Evolutionary conservation across 35 echinoderm and acorn worm genomes (phyloP), one percentile per base, ranked within the genome.

Genomic region (Apostichopus californicus): DNA sequence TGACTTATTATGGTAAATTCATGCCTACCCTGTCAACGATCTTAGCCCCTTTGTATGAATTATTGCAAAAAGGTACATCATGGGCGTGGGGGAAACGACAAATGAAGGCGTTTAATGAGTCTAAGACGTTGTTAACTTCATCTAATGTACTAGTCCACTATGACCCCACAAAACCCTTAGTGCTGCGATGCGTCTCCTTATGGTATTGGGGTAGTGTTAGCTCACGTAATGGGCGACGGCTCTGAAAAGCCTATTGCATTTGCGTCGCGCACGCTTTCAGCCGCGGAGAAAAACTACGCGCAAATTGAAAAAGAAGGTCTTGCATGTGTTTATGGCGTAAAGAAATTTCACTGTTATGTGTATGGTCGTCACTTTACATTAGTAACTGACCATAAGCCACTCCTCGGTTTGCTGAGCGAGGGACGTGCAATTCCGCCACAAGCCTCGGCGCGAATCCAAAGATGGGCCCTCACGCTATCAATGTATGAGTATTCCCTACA

Each of bases 221-320:
- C 90, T 14, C 94, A 95, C 15, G 77, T 85, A 57, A 61, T 90
- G 77, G 79, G 57, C 28, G 83, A 92, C 79, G 90, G 90, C 28
- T 21, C 61, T 6, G 91, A 93, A 84, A 93, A 80, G 60, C 86
- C 91, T 1, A 57, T 92, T 8, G 94, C 81, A n/a, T 95, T 87
- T 87, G 94, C 94, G 5, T 95, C 94, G n/a, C n/a, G n/a, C n/a
- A n/a, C n/a, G n/a, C n/a, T n/a, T n/a, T n/a, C n/a, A n/a, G n/a
- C n/a, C n/a, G 11, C 90, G 94, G 11, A 94, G 64, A 73, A 90
- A 14, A 92, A 94, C 4, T 96, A 94, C 61, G 63, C 83, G 2
- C 95, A 96, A 96, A 79, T 92, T 90, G 70, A 93, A 91, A 55
- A 88, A 94, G 78, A 90, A 96, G 95, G 89, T 53, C 55, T 94